Conservation (phyloP, 2,797 vertebrate genomes). For the Buphagus erythrorhynchus region DNA sequence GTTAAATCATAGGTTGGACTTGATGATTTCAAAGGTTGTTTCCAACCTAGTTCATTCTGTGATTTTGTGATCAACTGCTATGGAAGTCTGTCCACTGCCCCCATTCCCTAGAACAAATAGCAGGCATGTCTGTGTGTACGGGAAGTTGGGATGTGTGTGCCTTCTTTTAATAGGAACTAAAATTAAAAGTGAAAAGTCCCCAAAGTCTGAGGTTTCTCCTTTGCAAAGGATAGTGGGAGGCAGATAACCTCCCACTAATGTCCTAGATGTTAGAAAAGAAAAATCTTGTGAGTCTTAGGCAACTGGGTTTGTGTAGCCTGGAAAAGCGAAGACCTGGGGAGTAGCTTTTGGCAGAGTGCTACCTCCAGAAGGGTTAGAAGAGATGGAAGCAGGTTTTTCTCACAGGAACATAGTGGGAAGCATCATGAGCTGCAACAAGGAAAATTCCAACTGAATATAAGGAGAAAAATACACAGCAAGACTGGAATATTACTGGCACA, state of each 20-base stretch:
- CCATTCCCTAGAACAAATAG: background rate
- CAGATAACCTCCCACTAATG: background rate
- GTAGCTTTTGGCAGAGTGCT: background rate
- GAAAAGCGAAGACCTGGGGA: background rate
- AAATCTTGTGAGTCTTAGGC: background rate
- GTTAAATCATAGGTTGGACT: background rate
- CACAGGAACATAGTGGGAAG: background rate
- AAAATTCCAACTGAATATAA: background rate
- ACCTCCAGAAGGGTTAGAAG: background rate
- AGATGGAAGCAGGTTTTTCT: background rate
- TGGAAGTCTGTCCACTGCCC: background rate
- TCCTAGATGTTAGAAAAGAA: background rate
- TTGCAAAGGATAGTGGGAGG: background rate
- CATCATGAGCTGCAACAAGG: background rate
- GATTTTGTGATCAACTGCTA: background rate
- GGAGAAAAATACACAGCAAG: background rate
- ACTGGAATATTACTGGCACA: background rate
- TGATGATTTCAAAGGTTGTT: background rate
- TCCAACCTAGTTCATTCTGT: background rate
- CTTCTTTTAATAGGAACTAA: background rate
- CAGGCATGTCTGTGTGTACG: rapidly evolving
- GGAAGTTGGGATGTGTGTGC: background rate
- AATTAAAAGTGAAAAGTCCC: background rate
- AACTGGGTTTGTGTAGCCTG: background rate
- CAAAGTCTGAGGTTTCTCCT: background rate